Conservation (phyloP, 2,888 invertebrate species). For the Sphaerophoria rueppellii region DNA sequence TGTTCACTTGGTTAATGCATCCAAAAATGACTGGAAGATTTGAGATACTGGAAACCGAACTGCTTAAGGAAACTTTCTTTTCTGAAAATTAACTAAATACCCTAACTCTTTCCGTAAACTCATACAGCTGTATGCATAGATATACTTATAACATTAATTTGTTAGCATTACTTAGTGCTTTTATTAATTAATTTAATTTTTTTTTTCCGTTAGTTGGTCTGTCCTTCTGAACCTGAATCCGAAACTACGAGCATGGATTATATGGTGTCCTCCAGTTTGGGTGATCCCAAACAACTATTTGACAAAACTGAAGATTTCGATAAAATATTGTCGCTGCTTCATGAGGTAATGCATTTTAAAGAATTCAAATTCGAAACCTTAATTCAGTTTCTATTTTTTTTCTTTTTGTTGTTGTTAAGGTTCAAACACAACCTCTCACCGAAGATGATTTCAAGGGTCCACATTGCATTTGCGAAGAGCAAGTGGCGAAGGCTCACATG, state of each 20-base stretch:
- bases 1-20: too few species aligned
- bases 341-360: constrained; percentile 62
- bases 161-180: too few species aligned
- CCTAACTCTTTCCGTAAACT: too few species aligned
- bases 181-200: too few species aligned
- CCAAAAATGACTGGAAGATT: too few species aligned
- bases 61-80: too few species aligned
- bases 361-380: not conserved
- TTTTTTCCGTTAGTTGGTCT: not conserved
- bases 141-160: too few species aligned
- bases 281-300: constrained; percentile 46
- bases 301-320: constrained; percentile 74
- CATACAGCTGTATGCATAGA: too few species aligned
- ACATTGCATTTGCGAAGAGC: constrained; percentile 56
- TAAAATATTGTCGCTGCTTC: constrained; percentile 73
- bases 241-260: constrained; percentile 12
- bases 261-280: constrained; percentile 55
- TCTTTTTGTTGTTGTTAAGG: constrained; percentile 11
- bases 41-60: too few species aligned
- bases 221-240: constrained; percentile 16
- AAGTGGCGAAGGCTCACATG: constrained; percentile 46
- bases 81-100: too few species aligned
- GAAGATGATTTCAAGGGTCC: constrained; percentile 70
- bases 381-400: not conserved
- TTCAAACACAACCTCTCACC: not conserved